A percentile compares a stretch with the other conserved stretches of the same genome.
Evolutionary conservation across 2,888 invertebrate genomes (phyloP).

Genomic region (Brachylomia viminalis): DNA sequence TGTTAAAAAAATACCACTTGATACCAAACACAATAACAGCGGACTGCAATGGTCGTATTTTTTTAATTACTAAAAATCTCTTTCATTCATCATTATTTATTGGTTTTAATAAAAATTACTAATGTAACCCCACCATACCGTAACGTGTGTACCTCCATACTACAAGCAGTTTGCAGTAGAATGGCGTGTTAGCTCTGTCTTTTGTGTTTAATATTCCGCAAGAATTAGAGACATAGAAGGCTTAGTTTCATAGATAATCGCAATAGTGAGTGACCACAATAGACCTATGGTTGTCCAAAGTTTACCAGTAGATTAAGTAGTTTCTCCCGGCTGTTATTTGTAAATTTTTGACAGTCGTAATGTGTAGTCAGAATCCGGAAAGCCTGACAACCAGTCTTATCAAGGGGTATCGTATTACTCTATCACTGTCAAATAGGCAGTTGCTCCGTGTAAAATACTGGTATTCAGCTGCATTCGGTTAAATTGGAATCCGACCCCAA

Average conservation of each 20-base stretch:
- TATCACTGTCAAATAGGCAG: not conserved
- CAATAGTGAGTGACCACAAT: not conserved
- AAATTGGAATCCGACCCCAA: not conserved
- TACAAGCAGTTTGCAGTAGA: too few relatives aligned
- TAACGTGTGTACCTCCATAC: too few relatives aligned
- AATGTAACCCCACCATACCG: too few relatives aligned
- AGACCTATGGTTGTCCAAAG: not conserved
- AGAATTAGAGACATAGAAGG: not conserved
- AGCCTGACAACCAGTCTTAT: too few relatives aligned
- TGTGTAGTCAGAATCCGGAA: not conserved
- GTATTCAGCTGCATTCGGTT: too few relatives aligned
- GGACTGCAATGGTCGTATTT: too few relatives aligned
- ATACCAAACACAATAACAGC: too few relatives aligned
- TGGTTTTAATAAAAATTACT: too few relatives aligned
- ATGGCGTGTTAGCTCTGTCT: too few relatives aligned
- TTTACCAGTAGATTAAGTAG: not conserved
- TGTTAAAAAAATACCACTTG: too few relatives aligned
- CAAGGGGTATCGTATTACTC: not conserved
- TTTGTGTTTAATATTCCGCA: not conserved
- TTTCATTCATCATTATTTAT: too few relatives aligned
- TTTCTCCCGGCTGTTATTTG: not conserved
- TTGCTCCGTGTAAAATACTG: not conserved
- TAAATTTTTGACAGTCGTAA: not conserved
- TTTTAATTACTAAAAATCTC: too few relatives aligned
- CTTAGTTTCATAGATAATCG: not conserved